phyloP scores from a whole-genome alignment of 37 sponge, comb jelly and placozoan genomes.

The Ianthella basta region DNA sequence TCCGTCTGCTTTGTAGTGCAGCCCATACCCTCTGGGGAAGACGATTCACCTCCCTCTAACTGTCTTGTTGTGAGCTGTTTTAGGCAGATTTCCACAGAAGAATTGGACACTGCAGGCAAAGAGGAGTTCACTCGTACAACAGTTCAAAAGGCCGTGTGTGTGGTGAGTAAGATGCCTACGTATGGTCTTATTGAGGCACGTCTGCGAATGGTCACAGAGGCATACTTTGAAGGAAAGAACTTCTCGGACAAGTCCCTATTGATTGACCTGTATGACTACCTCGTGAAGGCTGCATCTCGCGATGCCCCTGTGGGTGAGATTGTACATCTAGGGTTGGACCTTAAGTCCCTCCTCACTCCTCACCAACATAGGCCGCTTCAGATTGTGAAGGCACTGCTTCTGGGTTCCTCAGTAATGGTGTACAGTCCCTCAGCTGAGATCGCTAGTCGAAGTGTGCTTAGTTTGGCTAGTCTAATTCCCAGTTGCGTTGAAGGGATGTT shows the following conservation, averaged over 20 bases:
- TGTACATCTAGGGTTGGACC: conserved; percentile 11
- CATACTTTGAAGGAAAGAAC: conserved; percentile 77
- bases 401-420: conserved; percentile 59
- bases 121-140: conserved; percentile 64
- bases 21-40: background rate
- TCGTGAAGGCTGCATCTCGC: conserved; percentile 28
- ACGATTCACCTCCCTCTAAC: background rate
- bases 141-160: conserved; percentile 74
- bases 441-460: conserved; percentile 38
- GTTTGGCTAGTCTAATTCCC: conserved; percentile 60
- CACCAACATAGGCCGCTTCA: conserved; percentile 56
- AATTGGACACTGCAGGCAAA: conserved; percentile 3
- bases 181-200: conserved; percentile 67
- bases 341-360: conserved; percentile 8
- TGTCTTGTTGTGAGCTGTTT: conserved; percentile 71
- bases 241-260: conserved; percentile 57
- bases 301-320: background rate
- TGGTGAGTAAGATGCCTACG: conserved; percentile 53
- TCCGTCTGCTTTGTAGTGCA: conserved; percentile 60
- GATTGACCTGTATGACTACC: conserved; percentile 35
- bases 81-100: conserved; percentile 57
- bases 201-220: conserved; percentile 67
- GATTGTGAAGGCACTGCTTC: conserved; percentile 66
- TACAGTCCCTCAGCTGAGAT: conserved; percentile 39
- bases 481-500: conserved; percentile 21